A percentile compares a stretch with the other conserved stretches of the same genome.
Conservation (phyloP, 2,113 vertebrate species). For the Petromus typicus region DNA sequence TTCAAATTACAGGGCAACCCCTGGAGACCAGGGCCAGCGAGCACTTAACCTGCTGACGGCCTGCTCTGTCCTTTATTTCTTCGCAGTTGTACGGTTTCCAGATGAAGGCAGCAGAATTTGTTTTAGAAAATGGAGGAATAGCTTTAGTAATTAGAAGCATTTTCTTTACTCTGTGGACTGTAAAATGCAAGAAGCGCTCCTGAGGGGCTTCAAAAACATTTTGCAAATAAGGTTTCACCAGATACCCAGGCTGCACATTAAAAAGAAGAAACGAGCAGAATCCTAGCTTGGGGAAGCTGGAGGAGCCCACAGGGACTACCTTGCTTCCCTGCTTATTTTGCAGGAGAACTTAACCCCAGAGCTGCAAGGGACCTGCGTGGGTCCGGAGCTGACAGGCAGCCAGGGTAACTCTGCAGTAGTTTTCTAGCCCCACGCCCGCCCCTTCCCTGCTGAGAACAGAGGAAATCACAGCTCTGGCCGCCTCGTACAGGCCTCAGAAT, state of each 20-base stretch:
- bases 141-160: constrained; percentile 58
- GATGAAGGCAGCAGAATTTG: constrained; percentile 14
- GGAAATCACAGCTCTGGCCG: not conserved
- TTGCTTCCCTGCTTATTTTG: not conserved
- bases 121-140: constrained; percentile 57
- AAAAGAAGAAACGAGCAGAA: constrained; percentile 31
- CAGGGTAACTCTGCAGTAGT: not conserved
- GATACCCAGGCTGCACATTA: not conserved
- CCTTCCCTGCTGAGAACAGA: not conserved
- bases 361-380: no score
- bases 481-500: not conserved
- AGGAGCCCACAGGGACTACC: not conserved
- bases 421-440: not conserved
- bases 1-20: not conserved
- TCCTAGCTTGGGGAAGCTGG: not conserved
- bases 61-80: not conserved
- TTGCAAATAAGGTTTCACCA: constrained; percentile 22
- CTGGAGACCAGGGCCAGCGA: not conserved
- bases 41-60: not conserved
- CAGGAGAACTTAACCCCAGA: not conserved
- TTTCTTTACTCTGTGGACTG: constrained; percentile 46
- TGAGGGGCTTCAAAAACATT: constrained; percentile 25
- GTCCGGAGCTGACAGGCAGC: not conserved
- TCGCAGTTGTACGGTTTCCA: constrained; percentile 35
- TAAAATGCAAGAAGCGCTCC: constrained; percentile 41